Conservation (phyloP, 2,113 vertebrate species). For the Machaerirhynchus nigripectus region DNA sequence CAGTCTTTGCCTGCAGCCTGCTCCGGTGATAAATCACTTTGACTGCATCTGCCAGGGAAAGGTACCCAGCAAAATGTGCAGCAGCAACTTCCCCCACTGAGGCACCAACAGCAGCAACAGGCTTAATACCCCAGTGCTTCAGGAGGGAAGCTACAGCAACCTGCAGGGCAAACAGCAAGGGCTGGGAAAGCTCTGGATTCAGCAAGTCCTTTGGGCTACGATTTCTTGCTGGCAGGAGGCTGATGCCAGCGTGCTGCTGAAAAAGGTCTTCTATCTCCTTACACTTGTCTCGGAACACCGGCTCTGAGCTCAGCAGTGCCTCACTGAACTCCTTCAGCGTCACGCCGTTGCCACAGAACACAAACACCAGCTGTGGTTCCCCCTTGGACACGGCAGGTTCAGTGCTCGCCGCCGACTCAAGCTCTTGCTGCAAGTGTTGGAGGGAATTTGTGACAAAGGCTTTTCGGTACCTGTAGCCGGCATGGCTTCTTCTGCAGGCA, state of each 20-base stretch:
- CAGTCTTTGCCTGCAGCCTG: constrained; percentile 74
- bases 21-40: constrained; percentile 82
- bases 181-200: constrained; percentile 73
- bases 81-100: constrained; percentile 85
- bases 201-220: constrained; percentile 54
- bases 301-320: constrained; percentile 72
- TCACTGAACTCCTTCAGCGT: constrained; percentile 76
- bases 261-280: constrained; percentile 73
- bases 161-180: constrained; percentile 83
- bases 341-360: constrained; percentile 83
- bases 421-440: constrained; percentile 70
- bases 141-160: constrained; percentile 76
- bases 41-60: constrained; percentile 84
- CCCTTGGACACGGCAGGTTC: constrained; percentile 11
- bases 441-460: constrained; percentile 74
- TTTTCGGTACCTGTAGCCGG: constrained; percentile 77
- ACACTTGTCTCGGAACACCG: constrained; percentile 78
- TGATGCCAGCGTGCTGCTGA: constrained; percentile 54
- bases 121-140: constrained; percentile 81
- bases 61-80: constrained; percentile 81
- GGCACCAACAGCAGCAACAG: constrained; percentile 73
- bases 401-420: constrained; percentile 39
- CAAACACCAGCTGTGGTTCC: constrained; percentile 75
- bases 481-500: constrained; percentile 85
- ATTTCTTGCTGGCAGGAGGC: constrained; percentile 60